Evolutionary conservation across 2,113 vertebrate species (phyloP).

Genomic region (Mormyrus lacerda): DNA sequence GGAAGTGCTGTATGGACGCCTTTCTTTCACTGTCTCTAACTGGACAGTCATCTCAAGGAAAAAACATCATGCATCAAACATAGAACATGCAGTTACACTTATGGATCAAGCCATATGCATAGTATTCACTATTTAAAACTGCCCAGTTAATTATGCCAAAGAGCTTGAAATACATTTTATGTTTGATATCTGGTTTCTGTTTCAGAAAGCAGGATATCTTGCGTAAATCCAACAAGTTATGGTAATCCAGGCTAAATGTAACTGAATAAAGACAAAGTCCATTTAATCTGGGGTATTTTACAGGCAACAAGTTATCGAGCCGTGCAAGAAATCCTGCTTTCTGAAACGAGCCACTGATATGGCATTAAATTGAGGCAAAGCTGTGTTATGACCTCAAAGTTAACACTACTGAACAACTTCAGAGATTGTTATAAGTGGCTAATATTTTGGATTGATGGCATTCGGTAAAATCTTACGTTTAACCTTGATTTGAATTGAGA

Average conservation of each 20-base stretch:
- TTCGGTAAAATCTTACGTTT: not conserved
- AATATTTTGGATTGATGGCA: not conserved
- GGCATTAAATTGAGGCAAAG: not conserved
- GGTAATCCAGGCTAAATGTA: not conserved
- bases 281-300: not conserved
- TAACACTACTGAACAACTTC: not conserved
- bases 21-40: conserved; percentile 65
- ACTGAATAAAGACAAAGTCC: not conserved
- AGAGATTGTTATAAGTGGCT: not conserved
- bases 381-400: not conserved
- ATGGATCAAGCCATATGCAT: not conserved
- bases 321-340: not conserved
- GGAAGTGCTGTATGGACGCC: conserved; percentile 58
- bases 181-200: not conserved
- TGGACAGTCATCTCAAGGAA: conserved; percentile 53
- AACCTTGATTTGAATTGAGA: not conserved
- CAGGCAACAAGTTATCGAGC: not conserved
- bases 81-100: not conserved
- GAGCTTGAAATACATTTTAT: not conserved
- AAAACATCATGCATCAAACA: not conserved
- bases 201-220: not conserved
- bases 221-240: not conserved
- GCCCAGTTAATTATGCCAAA: not conserved
- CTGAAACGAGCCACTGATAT: not conserved
- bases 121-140: not conserved